Evolutionary conservation across 2,797 vertebrate species (phyloP).

Genomic region (Hirundo rustica): DNA sequence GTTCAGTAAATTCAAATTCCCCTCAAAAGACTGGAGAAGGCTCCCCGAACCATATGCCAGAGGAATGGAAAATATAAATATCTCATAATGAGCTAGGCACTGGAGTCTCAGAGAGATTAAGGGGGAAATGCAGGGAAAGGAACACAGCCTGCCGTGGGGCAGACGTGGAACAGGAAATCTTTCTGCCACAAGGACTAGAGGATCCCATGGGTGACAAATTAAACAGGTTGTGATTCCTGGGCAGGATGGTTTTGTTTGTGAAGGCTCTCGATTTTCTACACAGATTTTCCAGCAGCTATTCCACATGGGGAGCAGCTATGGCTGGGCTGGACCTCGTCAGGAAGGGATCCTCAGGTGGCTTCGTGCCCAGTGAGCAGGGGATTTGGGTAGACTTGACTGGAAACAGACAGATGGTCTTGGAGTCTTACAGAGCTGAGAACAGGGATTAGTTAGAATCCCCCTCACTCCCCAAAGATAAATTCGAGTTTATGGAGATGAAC

Average conservation of each 20-base stretch:
- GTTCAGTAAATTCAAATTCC: background rate
- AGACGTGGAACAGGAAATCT: background rate
- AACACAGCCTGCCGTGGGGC: background rate
- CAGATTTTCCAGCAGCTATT: background rate
- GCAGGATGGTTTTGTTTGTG: background rate
- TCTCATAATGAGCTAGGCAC: conserved; percentile 16
- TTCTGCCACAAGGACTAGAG: background rate
- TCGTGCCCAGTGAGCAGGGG: background rate
- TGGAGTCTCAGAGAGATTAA: conserved; percentile 28
- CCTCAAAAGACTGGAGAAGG: background rate
- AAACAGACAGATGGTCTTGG: conserved; percentile 13
- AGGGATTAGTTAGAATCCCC: background rate
- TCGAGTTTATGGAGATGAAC: background rate
- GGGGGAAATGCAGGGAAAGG: background rate
- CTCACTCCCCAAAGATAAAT: background rate
- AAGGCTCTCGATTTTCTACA: background rate
- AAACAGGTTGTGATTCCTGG: background rate
- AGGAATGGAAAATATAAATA: conserved; percentile 25
- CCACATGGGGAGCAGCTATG: background rate
- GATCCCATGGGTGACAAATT: background rate
- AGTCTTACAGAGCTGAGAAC: background rate
- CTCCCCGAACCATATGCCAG: conserved; percentile 30
- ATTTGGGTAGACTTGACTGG: background rate
- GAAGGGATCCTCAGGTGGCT: background rate
- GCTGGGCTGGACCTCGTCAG: background rate